These are phyloP conservation scores for Protomyctophum bolini DNA, from an alignment of 2,113 vertebrate species.

Conservation along the genomic window DNA sequence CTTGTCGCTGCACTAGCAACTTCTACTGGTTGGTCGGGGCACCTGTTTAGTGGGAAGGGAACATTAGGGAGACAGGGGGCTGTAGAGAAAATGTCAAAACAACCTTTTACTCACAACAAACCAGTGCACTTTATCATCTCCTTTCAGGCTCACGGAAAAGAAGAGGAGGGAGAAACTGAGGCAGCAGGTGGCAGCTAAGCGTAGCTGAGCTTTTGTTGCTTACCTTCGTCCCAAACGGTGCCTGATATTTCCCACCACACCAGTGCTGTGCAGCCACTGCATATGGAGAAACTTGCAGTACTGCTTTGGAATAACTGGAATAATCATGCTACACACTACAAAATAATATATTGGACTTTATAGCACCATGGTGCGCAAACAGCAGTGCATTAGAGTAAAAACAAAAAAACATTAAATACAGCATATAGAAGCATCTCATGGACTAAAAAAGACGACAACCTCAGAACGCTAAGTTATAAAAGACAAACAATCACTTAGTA, in stretches of 20 bases:
- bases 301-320: constrained; percentile 33
- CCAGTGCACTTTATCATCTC: not conserved
- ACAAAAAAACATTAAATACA: not conserved
- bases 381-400: not conserved
- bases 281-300: not conserved
- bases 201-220: constrained; percentile 69
- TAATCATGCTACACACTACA: constrained; percentile 4
- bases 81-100: not conserved
- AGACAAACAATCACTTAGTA: constrained; percentile 39
- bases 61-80: too few relatives aligned
- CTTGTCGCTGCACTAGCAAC: too few relatives aligned
- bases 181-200: constrained; percentile 82
- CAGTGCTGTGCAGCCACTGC: not conserved
- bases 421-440: constrained; percentile 42
- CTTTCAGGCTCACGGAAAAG: constrained; percentile 83
- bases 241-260: constrained; percentile 7
- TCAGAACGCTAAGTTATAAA: constrained; percentile 51
- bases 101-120: not conserved
- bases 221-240: constrained; percentile 10
- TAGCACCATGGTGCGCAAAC: constrained; percentile 1
- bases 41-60: too few relatives aligned
- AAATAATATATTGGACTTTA: not conserved
- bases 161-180: constrained; percentile 83
- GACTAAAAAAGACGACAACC: constrained; percentile 23
- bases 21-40: too few relatives aligned